Conservation (phyloP, 30 jellyfish, hydroid and myxozoan genomes). For the Cassiopea andromeda region DNA sequence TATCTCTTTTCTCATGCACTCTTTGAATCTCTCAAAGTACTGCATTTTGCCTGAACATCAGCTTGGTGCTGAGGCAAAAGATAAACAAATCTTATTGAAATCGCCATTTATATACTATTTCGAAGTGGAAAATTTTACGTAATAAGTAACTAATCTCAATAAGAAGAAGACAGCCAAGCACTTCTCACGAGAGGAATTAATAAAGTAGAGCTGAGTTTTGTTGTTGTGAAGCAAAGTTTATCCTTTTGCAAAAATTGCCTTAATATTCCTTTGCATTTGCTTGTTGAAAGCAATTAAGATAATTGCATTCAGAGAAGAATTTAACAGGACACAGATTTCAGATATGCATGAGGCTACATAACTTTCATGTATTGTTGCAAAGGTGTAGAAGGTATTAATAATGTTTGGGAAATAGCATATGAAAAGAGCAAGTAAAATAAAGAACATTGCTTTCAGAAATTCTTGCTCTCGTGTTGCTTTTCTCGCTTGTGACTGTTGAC, state of each 20-base stretch:
- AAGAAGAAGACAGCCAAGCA: no score
- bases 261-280: neutral
- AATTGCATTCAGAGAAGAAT: slow-evolving; percentile 6
- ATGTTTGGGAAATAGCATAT: neutral
- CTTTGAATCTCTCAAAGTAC: no score
- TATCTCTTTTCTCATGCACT: no score
- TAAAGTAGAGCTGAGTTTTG: no score
- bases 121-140: no score
- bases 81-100: no score
- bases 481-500: neutral
- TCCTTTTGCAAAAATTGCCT: neutral
- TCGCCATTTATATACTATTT: no score
- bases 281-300: neutral
- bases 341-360: neutral
- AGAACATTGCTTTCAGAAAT: slow-evolving; percentile 3
- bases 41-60: no score
- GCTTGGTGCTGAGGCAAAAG: no score
- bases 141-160: no score
- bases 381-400: neutral
- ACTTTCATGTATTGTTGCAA: neutral
- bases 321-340: neutral
- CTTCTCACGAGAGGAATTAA: no score
- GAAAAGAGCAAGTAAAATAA: neutral
- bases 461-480: neutral
- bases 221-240: no score